Evolutionary conservation across 2,113 vertebrate species (phyloP), one percentile per base, ranked within the genome.

Genomic region (Neoarius graeffei): DNA sequence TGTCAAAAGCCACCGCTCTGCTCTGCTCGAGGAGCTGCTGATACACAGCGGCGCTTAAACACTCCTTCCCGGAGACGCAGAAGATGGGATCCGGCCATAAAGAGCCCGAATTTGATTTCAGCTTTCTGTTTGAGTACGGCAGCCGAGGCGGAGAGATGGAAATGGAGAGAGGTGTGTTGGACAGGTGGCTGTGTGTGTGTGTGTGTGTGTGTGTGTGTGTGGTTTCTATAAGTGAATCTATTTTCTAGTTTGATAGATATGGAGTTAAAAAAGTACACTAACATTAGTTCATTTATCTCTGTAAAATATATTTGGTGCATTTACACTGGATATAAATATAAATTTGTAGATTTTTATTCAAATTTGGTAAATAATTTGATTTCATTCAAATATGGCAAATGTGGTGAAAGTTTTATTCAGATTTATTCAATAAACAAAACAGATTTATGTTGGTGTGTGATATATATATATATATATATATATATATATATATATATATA

Each of bases 61-160:
- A 54, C 81, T 57, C 57, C 69, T 71, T 83, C 57, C 81, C 6
- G 19, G 69, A 83, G 86, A 71, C 81, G 74, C 54, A n/a, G 9
- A 89, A 83, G 76, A 97, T 98, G 97, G 97, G 95, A 91, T 96
- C 94, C 86, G 92, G 93, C 91, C 93, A 93, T 88, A 94, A 95
- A 90, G 96, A 96, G 84, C 95, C 94, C 57, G 97, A 97, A 93
- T 97, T 98, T 91, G 97, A 97, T 88, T 97, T 97, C 92, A 96
- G 95, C 91, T 96, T 96, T 93, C 92, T 97, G 89, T 97, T 97
- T 94, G 97, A 97, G 93, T 97, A 95, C 93, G 94, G 95, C 93
- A 95, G 94, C 91, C 69, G 87, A 64, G 82, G 60, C n/a, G 93
- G 93, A 89, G 94, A 95, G 88, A 90, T 92, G 30, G 88, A 89